phyloP scores from a whole-genome alignment of 2,888 invertebrate species.

The Julus scandinavius region DNA sequence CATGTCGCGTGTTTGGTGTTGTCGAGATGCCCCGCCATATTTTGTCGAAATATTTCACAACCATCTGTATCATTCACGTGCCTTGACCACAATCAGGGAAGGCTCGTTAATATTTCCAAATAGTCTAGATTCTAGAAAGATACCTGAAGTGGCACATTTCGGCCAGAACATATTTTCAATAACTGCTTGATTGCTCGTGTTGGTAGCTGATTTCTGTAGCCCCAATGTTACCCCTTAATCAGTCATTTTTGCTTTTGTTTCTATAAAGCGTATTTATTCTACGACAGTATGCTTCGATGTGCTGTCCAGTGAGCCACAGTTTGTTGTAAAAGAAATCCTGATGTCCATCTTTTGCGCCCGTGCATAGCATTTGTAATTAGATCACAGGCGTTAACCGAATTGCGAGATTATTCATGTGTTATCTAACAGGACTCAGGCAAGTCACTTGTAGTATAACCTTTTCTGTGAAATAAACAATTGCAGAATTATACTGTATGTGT shows the following conservation, averaged over 20 bases:
- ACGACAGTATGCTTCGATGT: not conserved
- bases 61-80: slow-evolving; percentile 1
- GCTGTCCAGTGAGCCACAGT: not conserved
- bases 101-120: not conserved
- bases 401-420: not conserved
- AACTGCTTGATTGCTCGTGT: not conserved
- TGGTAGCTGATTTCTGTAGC: not conserved
- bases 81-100: not conserved
- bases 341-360: not conserved
- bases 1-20: not conserved
- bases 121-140: not conserved
- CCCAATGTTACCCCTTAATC: not conserved
- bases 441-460: slow-evolving; percentile 11
- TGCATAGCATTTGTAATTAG: slow-evolving; percentile 17
- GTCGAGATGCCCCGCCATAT: not conserved
- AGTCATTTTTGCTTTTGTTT: not conserved
- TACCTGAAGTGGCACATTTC: not conserved
- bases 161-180: not conserved
- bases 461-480: slow-evolving; percentile 5
- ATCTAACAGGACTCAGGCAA: not conserved
- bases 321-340: not conserved
- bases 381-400: not conserved
- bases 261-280: not conserved
- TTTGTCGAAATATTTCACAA: not conserved
- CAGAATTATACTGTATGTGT: not conserved